Evolutionary conservation across 2,888 invertebrate species (phyloP).

Genomic region (Phragmatobia fuliginosa): DNA sequence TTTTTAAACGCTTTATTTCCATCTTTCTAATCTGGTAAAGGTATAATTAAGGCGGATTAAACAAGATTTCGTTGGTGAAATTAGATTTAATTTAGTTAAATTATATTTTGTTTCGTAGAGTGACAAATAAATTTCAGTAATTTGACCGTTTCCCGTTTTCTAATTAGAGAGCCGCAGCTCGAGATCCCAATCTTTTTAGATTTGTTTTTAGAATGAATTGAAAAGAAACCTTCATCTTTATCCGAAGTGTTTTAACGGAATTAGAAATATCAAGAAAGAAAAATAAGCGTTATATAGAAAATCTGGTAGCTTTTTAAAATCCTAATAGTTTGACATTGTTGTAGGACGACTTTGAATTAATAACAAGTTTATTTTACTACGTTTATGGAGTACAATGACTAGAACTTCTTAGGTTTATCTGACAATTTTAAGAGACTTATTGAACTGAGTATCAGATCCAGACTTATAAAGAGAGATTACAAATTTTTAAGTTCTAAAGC

Average conservation of each 20-base stretch:
- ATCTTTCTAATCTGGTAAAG: neutral
- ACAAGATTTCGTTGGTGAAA: neutral
- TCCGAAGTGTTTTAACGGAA: neutral
- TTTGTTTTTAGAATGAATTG: constrained; percentile 6
- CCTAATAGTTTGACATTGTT: neutral
- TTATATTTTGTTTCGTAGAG: constrained; percentile 18
- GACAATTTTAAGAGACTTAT: neutral
- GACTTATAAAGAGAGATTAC: neutral
- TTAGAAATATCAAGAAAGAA: neutral
- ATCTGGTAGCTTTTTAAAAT: no score
- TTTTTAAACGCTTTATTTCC: neutral
- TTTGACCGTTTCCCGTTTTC: constrained; percentile 14
- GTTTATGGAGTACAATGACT: neutral
- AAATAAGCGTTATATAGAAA: neutral
- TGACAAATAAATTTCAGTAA: constrained; percentile 17
- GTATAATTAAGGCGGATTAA: neutral
- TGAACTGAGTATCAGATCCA: neutral
- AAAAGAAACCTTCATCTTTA: neutral
- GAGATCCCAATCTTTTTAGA: neutral
- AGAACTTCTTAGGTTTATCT: neutral
- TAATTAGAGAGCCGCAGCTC: constrained; percentile 12
- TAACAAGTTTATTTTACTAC: neutral
- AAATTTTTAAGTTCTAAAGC: neutral
- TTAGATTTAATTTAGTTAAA: constrained; percentile 16
- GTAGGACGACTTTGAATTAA: neutral